phyloP scores from a whole-genome alignment of 2,113 vertebrate genomes.

The Otus sunia region DNA sequence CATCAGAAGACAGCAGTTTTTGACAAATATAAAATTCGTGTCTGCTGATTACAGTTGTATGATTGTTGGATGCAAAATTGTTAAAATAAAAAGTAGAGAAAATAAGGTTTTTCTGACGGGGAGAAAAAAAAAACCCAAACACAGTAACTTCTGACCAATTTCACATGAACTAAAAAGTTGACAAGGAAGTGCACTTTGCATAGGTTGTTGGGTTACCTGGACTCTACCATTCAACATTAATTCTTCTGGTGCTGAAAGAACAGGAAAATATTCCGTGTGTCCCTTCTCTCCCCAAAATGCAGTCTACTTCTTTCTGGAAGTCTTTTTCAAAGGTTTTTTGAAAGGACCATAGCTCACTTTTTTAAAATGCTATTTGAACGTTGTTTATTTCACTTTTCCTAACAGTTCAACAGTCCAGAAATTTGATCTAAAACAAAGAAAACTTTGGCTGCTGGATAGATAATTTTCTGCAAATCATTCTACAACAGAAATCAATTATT shows the following conservation, averaged over 20 bases:
- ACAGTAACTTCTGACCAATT: background rate
- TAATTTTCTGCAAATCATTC: slow-evolving; percentile 5
- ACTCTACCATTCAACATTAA: background rate
- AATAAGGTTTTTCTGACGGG: background rate
- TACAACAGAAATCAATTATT: background rate
- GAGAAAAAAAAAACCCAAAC: background rate
- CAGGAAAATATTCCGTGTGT: background rate
- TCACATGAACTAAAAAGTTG: background rate
- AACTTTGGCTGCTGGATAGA: background rate
- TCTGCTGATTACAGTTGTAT: background rate
- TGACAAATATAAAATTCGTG: background rate
- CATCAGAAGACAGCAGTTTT: background rate
- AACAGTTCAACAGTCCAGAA: background rate
- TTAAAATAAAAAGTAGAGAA: background rate
- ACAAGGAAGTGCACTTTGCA: background rate
- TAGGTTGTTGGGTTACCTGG: background rate
- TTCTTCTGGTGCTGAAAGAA: background rate
- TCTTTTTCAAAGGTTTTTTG: fast-evolving
- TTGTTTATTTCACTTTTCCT: background rate
- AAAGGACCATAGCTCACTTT: background rate
- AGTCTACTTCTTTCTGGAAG: background rate
- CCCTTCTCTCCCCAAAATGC: background rate
- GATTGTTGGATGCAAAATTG: background rate
- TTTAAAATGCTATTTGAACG: background rate
- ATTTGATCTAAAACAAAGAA: background rate